phyloP scores from a whole-genome alignment of 2,888 invertebrate genomes.

The Tipula confusa region DNA sequence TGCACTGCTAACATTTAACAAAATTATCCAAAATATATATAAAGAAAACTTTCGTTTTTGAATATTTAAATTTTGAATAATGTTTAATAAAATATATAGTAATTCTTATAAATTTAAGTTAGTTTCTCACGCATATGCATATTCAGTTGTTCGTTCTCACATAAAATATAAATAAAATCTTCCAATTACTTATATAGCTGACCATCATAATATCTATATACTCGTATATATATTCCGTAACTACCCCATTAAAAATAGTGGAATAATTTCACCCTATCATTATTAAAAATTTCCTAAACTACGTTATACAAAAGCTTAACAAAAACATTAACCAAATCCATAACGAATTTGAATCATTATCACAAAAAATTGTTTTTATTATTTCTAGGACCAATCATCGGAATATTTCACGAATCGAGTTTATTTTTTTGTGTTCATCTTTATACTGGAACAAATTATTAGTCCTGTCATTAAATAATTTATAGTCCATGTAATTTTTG shows the following conservation, averaged over 20 bases:
- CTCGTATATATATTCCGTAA: no score
- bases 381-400: not conserved
- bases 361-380: not conserved
- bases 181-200: not conserved
- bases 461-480: not conserved
- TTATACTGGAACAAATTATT: not conserved
- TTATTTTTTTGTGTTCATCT: not conserved
- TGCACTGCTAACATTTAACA: not conserved
- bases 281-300: not conserved
- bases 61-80: not conserved
- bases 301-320: not conserved
- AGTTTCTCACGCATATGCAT: not conserved
- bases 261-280: not conserved
- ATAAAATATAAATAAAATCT: not conserved
- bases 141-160: conserved; percentile 25
- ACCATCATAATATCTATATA: conserved; percentile 6
- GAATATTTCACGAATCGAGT: not conserved
- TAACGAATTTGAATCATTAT: conserved; percentile 3
- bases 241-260: not conserved
- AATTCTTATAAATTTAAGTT: not conserved
- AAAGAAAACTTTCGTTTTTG: no score
- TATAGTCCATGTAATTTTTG: not conserved
- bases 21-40: no score
- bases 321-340: not conserved
- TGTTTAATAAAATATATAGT: not conserved